A percentile compares a stretch with the other conserved stretches of the same genome.
Evolutionary conservation across 2,113 vertebrate species (phyloP).

Genomic region (Epinephelus lanceolatus): DNA sequence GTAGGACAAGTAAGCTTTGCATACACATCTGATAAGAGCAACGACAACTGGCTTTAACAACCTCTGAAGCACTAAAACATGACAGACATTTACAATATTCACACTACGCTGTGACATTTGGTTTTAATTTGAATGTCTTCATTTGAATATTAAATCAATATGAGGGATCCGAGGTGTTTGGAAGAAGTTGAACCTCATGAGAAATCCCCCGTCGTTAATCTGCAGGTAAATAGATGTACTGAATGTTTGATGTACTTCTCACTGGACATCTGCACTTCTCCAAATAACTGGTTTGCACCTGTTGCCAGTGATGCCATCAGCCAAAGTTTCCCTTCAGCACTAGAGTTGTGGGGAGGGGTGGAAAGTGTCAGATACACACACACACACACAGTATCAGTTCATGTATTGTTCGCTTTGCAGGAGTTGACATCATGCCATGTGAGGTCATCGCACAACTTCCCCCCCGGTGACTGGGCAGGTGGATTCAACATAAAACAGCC

Average conservation of each 20-base stretch:
- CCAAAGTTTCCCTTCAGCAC: constrained; percentile 72
- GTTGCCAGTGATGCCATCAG: constrained; percentile 84
- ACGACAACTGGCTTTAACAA: constrained; percentile 21
- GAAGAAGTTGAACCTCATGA: not conserved
- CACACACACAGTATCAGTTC: constrained; percentile 79
- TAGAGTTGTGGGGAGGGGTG: constrained; percentile 74
- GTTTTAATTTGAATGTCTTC: constrained; percentile 38
- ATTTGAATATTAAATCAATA: constrained; percentile 35
- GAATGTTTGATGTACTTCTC: constrained; percentile 50
- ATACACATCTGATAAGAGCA: constrained; percentile 42
- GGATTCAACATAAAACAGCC: constrained; percentile 68
- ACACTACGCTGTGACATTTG: constrained; percentile 35
- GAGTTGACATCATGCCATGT: constrained; percentile 88
- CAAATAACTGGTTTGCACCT: constrained; percentile 86
- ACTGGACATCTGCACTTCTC: constrained; percentile 62
- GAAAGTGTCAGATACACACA: constrained; percentile 71
- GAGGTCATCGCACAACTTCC: constrained; percentile 88
- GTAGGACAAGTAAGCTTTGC: constrained; percentile 42
- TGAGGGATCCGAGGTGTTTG: not conserved
- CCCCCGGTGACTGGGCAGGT: constrained; percentile 87
- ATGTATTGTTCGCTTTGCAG: constrained; percentile 89
- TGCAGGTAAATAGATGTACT: constrained; percentile 30
- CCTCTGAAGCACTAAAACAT: constrained; percentile 10
- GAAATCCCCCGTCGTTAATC: constrained; percentile 29
- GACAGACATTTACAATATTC: not conserved